Base-by-base conservation (phyloP, 2,888 invertebrate species). In the Anthophora plumipes region DNA sequence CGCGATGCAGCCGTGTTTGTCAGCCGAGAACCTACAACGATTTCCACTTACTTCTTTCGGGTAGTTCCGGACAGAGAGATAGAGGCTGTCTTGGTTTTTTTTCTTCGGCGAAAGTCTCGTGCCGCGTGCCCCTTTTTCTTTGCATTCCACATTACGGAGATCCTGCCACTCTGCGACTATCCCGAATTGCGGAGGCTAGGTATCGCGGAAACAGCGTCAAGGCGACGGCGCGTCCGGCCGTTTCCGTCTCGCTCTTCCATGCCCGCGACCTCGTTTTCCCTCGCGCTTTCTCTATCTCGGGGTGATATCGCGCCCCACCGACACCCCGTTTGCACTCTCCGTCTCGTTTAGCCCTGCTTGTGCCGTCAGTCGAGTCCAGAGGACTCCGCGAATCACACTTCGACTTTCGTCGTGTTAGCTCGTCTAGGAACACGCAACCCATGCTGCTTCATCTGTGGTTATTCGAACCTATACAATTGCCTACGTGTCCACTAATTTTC, bases 1-100 rank as follows among this genome's bases (percentile, higher is more conserved):
- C 31, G 66, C 69, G 57, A 81, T 83, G 80, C 81, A 77, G 74
- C 80, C 80, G 80, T 84, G 85, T 89, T 89, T 88, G 86, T 79
- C 80, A 83, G 80, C 75, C 72, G 69, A 80, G 76, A 82, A 86
- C 85, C 87, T 91, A 91, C 91, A 91, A 75, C 89, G 89, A 90
- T 91, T 91, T 89, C 88, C 89, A 91, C 91, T 91, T 91, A 91
- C 86, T 89, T 87, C 83, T 77, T 81, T 77, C 77, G 80, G 70
- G 3, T 78, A 86, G 81, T 86, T 85, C 31, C 55, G 86, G 61
- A 77, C 76, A 75, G 80, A 86, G 77, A 85, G 69, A 75, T 72
- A 74, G 54, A 31, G 78, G 54, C 70, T 68, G 70, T 60, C 64
- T 54, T 76, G 63, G n/a, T n/a, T 57, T 75, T 74, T 69, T 31